Evolutionary conservation across 2,113 vertebrate genomes (phyloP), one percentile per base, ranked within the genome.

Genomic region (Psammodynastes pulverulentus): DNA sequence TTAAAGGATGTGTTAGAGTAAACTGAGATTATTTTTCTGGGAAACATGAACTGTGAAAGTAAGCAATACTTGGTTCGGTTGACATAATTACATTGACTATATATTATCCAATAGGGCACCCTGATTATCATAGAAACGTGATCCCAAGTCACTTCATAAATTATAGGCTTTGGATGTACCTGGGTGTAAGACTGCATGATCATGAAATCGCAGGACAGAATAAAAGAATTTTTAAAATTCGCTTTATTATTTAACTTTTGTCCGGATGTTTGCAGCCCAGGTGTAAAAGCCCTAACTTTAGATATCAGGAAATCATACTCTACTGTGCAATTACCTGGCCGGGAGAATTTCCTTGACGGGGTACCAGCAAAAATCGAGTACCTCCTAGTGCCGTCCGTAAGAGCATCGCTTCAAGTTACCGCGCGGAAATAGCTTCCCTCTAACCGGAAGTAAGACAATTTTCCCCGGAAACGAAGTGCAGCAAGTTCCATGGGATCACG

Each of bases 381-480:
- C 92, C 45, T 0, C 89, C 23, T 0, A 88, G 1, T 1, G 0
- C 86, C 23, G 7, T 23, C 0, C 94, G 89, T 58, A 93, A 86
- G 88, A 93, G 91, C 92, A 23, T 92, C n/a, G 39, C 45, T 34
- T 5, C n/a, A 0, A 62, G 24, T 13, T 1, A 17, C 12, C 23
- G 29, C 34, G 72, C 72, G 94, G 94, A 94, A 94, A 43, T 19
- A 0, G 21, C 29, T 89, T 51, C 2, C 46, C 12, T 48, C 29
- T 62, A 43, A 51, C 72, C 52, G 53, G 79, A 85, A 89, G 10
- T 19, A 53, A 34, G 39, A 5, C 26, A 3, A 29, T 26, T 9
- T 49, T 94, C 94, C 94, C 95, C 91, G 34, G 94, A 21, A 72
- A 62, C 79, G 9, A 45, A 19, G 86, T 62, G 85, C 45, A 90